phyloP scores from a whole-genome alignment of 2,888 invertebrate genomes.

The Choreutis nemorana region DNA sequence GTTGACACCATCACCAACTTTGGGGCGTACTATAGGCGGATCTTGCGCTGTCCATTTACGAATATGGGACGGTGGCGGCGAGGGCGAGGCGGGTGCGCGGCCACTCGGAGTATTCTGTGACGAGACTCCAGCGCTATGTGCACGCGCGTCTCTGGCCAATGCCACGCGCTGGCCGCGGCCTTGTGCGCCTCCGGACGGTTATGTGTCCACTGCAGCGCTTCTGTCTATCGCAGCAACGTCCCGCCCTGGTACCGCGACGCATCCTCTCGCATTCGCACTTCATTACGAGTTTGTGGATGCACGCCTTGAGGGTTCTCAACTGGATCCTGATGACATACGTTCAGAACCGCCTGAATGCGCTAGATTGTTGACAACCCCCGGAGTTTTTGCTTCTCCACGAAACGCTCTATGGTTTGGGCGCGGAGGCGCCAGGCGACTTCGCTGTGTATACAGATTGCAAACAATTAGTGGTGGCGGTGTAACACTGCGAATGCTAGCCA shows the following conservation, averaged over 20 bases:
- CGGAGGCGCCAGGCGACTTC: slow-evolving; percentile 79
- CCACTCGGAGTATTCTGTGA: slow-evolving; percentile 78
- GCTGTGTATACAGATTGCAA: slow-evolving; percentile 80
- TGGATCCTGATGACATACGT: slow-evolving; percentile 42
- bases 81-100: slow-evolving; percentile 35
- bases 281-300: slow-evolving; percentile 89
- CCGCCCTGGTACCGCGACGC: slow-evolving; percentile 78
- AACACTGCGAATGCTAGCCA: slow-evolving; percentile 69
- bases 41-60: slow-evolving; percentile 74
- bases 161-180: slow-evolving; percentile 79
- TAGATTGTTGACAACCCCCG: slow-evolving; percentile 39
- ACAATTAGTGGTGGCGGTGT: slow-evolving; percentile 73
- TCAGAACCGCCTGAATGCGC: slow-evolving; percentile 38
- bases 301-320: slow-evolving; percentile 73
- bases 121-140: slow-evolving; percentile 80
- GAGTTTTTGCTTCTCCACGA: slow-evolving; percentile 75
- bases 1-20: slow-evolving; percentile 8
- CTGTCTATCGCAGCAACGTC: slow-evolving; percentile 52
- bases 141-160: slow-evolving; percentile 79
- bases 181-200: slow-evolving; percentile 81
- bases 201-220: slow-evolving; percentile 62
- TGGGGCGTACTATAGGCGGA: slow-evolving; percentile 9
- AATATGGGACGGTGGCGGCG: slow-evolving; percentile 77
- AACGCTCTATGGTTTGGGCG: slow-evolving; percentile 86
- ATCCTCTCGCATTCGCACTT: slow-evolving; percentile 75